These are phyloP conservation scores for Tineola bisselliella DNA, from an alignment of 2,888 invertebrate species.

Conservation along the genomic window DNA sequence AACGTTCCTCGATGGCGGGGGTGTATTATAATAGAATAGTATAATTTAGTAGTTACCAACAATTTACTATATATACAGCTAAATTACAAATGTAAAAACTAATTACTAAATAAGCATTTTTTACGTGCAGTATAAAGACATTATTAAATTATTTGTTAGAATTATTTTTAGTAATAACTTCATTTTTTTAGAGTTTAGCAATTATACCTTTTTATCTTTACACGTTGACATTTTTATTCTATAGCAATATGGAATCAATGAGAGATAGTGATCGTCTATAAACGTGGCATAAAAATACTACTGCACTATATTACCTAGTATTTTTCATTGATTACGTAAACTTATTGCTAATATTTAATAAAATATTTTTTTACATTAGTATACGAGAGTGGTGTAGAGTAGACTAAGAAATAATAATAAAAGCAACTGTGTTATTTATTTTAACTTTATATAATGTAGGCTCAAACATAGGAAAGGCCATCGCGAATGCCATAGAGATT, in stretches of 20 bases:
- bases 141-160: neutral
- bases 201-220: no score
- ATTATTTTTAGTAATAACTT: neutral
- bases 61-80: neutral
- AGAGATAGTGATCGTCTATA: no score
- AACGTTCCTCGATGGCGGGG: slow-evolving; percentile 48
- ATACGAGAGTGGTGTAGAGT: neutral
- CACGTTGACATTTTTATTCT: no score
- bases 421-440: slow-evolving; percentile 40
- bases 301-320: no score
- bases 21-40: slow-evolving; percentile 28
- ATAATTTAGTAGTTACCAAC: neutral
- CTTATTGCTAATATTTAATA: neutral
- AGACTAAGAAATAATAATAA: slow-evolving; percentile 14
- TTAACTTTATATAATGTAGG: slow-evolving; percentile 18
- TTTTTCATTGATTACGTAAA: neutral
- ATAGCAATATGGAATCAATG: no score
- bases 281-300: no score
- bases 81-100: slow-evolving; percentile 6
- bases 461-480: slow-evolving; percentile 26
- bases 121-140: neutral
- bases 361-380: slow-evolving; percentile 9
- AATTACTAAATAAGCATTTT: neutral
- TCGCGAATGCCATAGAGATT: slow-evolving; percentile 52
- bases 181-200: no score